Evolutionary conservation across 2,797 vertebrate species (phyloP), one percentile per base, ranked within the genome.

Genomic region (Tangara arthus): DNA sequence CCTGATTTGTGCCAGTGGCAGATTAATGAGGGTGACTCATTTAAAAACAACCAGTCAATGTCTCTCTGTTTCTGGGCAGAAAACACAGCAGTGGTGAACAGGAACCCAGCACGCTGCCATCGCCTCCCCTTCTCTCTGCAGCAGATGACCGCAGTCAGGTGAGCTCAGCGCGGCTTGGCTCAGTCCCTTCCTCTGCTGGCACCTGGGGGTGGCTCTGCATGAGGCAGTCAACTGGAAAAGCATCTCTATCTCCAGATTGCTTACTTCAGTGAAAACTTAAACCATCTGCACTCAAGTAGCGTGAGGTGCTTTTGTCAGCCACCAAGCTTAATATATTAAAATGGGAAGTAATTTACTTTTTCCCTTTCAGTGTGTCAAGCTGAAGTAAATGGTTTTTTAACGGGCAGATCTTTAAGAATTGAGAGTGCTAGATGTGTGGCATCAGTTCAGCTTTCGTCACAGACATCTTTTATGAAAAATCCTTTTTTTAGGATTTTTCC

Each of bases 1-100:
- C 35, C 28, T 14, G 44, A 47, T 41, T 1, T 37, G 15, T 63
- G 61, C 37, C 64, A 52, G 52, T 7, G 39, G 53, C 20, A 37
- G n/a, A 22, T 55, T 3, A 20, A 41, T 24, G 42, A 28, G 30
- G 34, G 26, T 49, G 72, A 56, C 28, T 77, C 8, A 6, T 22
- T 69, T 46, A 24, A 9, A 42, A 37, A 6, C 34, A 18, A 8
- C 8, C 22, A 27, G 5, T 88, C 19, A 82, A 12, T 24, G 19
- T 83, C 1, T 32, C 12, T 84, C 8, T 90, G 2, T 55, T 83
- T 69, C 96, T 68, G 77, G 86, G 72, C 97, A 99, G 99, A 95
- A 99, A 99, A 97, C 99, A 99, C 97, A 99, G 99, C 97, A 99
- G 99, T 92, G 99, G 99, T 9, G 99, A 99, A 85, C 99, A 99